Evolutionary conservation across 2,113 vertebrate species (phyloP).

Genomic region (Budorcas taxicolor): DNA sequence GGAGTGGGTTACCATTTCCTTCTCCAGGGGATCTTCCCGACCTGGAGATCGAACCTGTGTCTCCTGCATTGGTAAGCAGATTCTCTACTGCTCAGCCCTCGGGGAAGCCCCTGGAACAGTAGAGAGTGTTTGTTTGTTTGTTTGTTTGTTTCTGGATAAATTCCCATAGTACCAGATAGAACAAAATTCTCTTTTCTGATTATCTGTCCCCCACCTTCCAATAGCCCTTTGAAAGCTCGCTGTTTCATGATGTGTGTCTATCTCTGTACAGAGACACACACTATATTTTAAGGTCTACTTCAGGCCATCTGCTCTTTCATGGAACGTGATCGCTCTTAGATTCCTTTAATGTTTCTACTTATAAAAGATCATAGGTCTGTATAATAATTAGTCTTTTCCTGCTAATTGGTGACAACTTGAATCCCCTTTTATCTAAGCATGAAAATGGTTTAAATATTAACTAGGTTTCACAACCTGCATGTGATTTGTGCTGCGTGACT

Average conservation of each 20-base stretch:
- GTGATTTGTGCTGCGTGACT: not conserved
- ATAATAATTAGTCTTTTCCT: constrained; percentile 69
- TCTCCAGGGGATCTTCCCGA: not conserved
- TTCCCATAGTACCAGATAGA: not conserved
- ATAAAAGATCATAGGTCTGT: constrained; percentile 68
- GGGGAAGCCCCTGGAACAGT: not conserved
- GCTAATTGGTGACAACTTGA: constrained; percentile 67
- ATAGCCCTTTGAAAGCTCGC: not conserved
- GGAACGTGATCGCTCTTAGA: constrained; percentile 60
- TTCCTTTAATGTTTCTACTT: constrained; percentile 68
- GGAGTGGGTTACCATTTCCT: not conserved
- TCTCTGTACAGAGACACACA: not conserved
- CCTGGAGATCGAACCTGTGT: not conserved
- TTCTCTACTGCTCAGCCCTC: not conserved
- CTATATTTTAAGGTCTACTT: constrained; percentile 34
- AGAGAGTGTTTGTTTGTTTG: no score
- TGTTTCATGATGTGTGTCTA: not conserved
- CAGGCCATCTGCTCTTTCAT: constrained; percentile 58
- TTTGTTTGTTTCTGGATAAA: not conserved
- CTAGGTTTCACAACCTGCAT: not conserved
- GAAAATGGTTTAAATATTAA: constrained; percentile 66
- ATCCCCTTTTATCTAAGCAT: constrained; percentile 59
- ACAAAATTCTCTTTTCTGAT: not conserved
- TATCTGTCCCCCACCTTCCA: not conserved
- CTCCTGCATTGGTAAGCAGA: not conserved